Conservation (phyloP, 2,888 invertebrate genomes). For the Tipula unca region DNA sequence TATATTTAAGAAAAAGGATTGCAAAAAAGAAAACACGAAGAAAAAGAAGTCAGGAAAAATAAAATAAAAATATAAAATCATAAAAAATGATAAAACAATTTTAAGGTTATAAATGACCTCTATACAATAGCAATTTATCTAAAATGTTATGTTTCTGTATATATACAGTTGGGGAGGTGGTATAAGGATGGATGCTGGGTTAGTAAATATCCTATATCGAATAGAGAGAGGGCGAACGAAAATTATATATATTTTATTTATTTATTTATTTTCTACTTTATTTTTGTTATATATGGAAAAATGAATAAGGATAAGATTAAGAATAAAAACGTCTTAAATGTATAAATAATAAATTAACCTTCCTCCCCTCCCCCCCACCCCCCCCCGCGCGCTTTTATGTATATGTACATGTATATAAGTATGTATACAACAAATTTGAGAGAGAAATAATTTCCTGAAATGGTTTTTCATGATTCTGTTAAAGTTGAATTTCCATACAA, state of each 20-base stretch:
- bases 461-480: constrained; percentile 21
- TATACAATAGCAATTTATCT: constrained; percentile 22
- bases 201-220: background rate
- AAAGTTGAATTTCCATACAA: background rate
- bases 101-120: constrained; percentile 22
- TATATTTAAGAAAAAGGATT: constrained; percentile 15
- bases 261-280: background rate
- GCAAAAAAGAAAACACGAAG: constrained; percentile 1
- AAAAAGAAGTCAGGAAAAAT: background rate
- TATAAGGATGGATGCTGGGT: no score
- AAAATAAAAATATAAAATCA: background rate
- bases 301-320: constrained; percentile 15
- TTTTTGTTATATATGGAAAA: constrained; percentile 15
- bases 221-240: background rate
- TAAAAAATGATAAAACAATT: constrained; percentile 9
- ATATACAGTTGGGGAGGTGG: background rate
- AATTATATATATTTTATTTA: background rate
- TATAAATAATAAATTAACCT: constrained; percentile 19
- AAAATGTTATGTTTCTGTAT: constrained; percentile 14
- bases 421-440: constrained; percentile 22
- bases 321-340: constrained; percentile 18
- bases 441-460: constrained; percentile 23
- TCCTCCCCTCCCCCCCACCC: background rate
- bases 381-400: no score
- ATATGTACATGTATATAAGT: background rate